Evolutionary conservation across 2,113 vertebrate species (phyloP).

Genomic region (Stigmatopora nigra): DNA sequence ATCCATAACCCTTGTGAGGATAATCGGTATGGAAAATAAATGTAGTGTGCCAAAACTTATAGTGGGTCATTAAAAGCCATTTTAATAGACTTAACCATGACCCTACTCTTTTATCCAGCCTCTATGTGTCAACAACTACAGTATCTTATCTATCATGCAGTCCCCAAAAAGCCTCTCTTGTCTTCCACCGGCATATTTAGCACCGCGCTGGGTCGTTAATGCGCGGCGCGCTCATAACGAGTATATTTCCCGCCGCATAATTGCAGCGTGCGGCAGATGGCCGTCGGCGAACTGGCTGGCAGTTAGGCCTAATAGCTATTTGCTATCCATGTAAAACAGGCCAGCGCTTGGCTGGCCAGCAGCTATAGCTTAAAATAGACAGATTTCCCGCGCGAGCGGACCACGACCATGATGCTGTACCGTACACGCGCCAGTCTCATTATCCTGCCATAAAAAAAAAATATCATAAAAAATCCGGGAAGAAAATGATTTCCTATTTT

Average conservation of each 20-base stretch:
- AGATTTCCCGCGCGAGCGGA: constrained; percentile 53
- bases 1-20: no score
- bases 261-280: constrained; percentile 56
- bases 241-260: constrained; percentile 58
- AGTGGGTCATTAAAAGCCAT: no score
- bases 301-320: constrained; percentile 58
- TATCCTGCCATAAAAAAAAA: constrained; percentile 39
- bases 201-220: constrained; percentile 49
- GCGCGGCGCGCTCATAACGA: constrained; percentile 55
- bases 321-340: constrained; percentile 64
- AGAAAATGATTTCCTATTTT: constrained; percentile 9
- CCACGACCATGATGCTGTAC: constrained; percentile 16
- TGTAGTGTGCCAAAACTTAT: no score
- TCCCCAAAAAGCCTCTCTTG: constrained; percentile 12
- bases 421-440: constrained; percentile 28
- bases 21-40: no score
- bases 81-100: no score
- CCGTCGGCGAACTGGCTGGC: constrained; percentile 58
- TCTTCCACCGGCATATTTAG: constrained; percentile 31
- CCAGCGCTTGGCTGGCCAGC: constrained; percentile 54
- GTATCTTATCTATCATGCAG: constrained; percentile 18
- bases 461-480: constrained; percentile 1
- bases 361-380: constrained; percentile 58
- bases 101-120: no score
- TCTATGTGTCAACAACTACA: no score